A percentile compares a stretch with the other conserved stretches of the same genome.
These are phyloP conservation scores for Palloptera scutellata DNA, from an alignment of 2,888 invertebrate genomes.

Conservation along the genomic window DNA sequence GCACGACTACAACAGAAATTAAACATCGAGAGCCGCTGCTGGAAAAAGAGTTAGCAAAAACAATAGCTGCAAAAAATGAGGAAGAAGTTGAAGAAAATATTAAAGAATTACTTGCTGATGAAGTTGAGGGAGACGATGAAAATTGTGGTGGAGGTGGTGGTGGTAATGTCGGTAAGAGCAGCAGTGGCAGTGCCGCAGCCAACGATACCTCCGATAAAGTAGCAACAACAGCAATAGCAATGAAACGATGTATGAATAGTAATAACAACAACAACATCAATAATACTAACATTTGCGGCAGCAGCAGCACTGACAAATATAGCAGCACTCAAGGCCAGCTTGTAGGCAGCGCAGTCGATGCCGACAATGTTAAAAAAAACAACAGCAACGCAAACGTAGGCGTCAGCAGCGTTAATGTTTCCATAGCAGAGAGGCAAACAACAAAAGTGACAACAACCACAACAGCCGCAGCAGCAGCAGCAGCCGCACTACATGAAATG, in stretches of 20 bases:
- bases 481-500: slow-evolving; percentile 21
- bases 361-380: slow-evolving; percentile 10
- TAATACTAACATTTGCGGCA: slow-evolving; percentile 22
- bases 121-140: slow-evolving; percentile 28
- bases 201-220: slow-evolving; percentile 4
- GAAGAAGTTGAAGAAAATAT: slow-evolving; percentile 23
- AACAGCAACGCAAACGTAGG: slow-evolving; percentile 14
- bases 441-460: slow-evolving; percentile 15
- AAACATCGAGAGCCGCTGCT: slow-evolving; percentile 25
- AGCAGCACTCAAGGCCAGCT: slow-evolving; percentile 28
- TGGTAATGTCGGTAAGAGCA: background rate
- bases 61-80: slow-evolving; percentile 15
- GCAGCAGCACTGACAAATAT: slow-evolving; percentile 27
- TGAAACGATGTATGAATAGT: slow-evolving; percentile 19
- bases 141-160: background rate
- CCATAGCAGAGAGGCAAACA: no score
- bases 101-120: slow-evolving; percentile 24
- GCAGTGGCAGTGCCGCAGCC: background rate
- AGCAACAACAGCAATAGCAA: no score
- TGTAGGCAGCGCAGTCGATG: slow-evolving; percentile 20
- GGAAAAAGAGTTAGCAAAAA: no score
- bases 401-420: slow-evolving; percentile 1
- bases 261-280: slow-evolving; percentile 31
- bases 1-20: no score
- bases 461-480: slow-evolving; percentile 25